Conservation (phyloP, 2,797 vertebrate genomes). For the Chiroxiphia lanceolata region DNA sequence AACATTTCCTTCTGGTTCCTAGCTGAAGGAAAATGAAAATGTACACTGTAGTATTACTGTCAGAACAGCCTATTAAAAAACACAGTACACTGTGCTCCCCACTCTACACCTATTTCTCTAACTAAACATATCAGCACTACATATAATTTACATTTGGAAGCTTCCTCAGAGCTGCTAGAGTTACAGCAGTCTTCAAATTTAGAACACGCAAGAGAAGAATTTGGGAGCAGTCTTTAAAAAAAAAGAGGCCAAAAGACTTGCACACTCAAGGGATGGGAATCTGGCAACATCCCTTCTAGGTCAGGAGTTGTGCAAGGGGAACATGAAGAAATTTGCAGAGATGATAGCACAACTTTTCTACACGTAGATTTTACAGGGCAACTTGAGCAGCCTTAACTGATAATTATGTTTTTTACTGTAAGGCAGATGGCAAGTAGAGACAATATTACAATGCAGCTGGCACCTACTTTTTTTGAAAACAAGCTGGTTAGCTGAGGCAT, state of each 20-base stretch:
- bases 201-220: not conserved
- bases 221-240: not conserved
- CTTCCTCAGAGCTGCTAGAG: not conserved
- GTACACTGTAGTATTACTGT: not conserved
- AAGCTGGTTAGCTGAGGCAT: not conserved
- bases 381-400: not conserved
- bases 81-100: not conserved
- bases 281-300: not conserved
- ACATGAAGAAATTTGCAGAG: not conserved
- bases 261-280: not conserved
- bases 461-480: not conserved
- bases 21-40: slow-evolving; percentile 46
- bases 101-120: not conserved
- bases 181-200: not conserved
- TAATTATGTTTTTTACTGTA: not conserved
- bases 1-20: slow-evolving; percentile 32
- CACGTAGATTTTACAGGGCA: not conserved
- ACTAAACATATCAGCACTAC: not conserved
- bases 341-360: not conserved
- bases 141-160: not conserved
- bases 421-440: not conserved
- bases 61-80: not conserved
- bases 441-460: not conserved
- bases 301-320: not conserved
- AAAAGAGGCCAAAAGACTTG: not conserved